These are phyloP conservation scores for Pseudochirops cupreus DNA, from an alignment of 2,797 vertebrate species.

Conservation along the genomic window DNA sequence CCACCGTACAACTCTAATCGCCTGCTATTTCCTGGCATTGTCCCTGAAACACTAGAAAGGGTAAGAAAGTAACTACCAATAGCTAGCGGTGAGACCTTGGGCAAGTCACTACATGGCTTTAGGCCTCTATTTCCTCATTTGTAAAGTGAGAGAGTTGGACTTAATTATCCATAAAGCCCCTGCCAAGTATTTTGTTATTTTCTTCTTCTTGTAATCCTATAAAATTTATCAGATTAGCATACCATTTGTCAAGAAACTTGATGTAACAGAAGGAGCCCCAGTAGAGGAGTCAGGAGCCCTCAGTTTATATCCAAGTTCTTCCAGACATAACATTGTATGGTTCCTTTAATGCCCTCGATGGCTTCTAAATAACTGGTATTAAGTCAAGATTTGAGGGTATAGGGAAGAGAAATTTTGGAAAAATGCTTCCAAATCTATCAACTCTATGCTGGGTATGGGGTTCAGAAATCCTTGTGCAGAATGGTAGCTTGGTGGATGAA, in stretches of 20 bases:
- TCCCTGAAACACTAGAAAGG: background rate
- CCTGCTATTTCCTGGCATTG: background rate
- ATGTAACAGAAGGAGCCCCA: background rate
- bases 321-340: background rate
- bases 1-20: background rate
- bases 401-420: background rate
- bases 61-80: background rate
- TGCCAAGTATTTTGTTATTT: background rate
- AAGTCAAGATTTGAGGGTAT: background rate
- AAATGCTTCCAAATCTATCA: background rate
- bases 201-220: background rate
- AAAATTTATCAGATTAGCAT: background rate
- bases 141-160: background rate
- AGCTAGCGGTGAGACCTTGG: fast-evolving
- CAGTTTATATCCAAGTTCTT: background rate
- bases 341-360: background rate
- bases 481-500: background rate
- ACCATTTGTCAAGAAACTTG: background rate
- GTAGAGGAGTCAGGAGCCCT: background rate
- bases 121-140: background rate
- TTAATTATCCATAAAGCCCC: background rate
- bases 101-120: background rate
- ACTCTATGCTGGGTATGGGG: background rate
- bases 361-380: background rate
- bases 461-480: background rate